These are phyloP conservation scores for Chiridota heheva DNA, from an alignment of 35 echinoderm and acorn worm genomes.

Conservation along the genomic window DNA sequence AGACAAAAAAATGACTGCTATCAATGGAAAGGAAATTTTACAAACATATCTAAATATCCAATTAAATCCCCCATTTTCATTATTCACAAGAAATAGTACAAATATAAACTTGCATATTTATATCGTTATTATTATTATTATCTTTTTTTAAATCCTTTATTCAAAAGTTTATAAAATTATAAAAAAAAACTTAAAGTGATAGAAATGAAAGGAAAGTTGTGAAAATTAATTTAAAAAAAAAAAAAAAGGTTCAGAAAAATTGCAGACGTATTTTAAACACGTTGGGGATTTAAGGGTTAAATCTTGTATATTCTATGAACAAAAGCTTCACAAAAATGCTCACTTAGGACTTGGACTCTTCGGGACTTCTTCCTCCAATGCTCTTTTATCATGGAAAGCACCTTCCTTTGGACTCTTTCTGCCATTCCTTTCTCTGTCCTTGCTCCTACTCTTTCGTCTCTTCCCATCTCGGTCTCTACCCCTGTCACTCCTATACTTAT, in stretches of 20 bases:
- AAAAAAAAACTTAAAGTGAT: conserved; percentile 10
- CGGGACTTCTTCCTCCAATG: background rate
- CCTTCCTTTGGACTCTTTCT: conserved; percentile 19
- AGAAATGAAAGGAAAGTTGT: no score
- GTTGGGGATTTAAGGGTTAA: no score
- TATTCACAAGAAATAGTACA: no score
- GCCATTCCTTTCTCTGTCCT: background rate
- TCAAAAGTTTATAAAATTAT: background rate
- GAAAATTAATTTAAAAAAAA: no score
- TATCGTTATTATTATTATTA: no score
- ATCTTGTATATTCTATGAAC: background rate
- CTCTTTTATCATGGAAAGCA: conserved; percentile 3
- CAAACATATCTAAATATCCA: no score
- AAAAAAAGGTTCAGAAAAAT: no score
- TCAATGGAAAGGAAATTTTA: no score
- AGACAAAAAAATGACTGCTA: no score
- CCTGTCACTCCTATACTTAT: background rate
- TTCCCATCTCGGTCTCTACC: background rate
- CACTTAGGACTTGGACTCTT: background rate
- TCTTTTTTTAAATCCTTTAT: no score
- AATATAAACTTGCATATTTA: no score
- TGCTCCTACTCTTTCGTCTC: background rate
- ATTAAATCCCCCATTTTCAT: no score
- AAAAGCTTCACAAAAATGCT: conserved; percentile 1
- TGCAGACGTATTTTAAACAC: background rate